Evolutionary conservation across 2,797 vertebrate species (phyloP).

Genomic region (Neosilurus mollespiculum): DNA sequence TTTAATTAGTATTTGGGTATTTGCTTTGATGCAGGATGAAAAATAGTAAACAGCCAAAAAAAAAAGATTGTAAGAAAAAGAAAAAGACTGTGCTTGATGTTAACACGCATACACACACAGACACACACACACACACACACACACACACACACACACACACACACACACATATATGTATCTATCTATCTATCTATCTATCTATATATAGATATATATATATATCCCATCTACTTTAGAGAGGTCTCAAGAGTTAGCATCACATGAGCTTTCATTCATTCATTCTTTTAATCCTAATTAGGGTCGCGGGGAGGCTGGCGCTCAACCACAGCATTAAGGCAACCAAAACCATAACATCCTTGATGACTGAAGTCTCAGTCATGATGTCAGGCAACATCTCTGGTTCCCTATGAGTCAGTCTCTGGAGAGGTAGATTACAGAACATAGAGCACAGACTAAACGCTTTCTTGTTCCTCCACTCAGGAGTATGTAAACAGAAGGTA

Average conservation of each 20-base stretch:
- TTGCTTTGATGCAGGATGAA: background rate
- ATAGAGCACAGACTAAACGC: slow-evolving; percentile 38
- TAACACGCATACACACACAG: too few relatives aligned
- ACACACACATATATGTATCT: too few relatives aligned
- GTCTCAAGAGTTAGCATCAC: too few relatives aligned
- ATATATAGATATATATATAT: too few relatives aligned
- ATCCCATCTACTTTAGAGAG: too few relatives aligned
- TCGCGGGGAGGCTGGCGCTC: too few relatives aligned
- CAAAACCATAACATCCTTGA: background rate
- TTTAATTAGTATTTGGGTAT: background rate
- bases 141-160: too few relatives aligned
- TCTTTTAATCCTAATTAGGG: too few relatives aligned
- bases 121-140: too few relatives aligned
- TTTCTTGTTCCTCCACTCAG: slow-evolving; percentile 44
- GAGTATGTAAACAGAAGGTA: slow-evolving; percentile 50
- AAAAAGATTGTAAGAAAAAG: background rate
- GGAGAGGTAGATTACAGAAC: slow-evolving; percentile 36
- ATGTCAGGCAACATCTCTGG: slow-evolving; percentile 5
- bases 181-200: too few relatives aligned
- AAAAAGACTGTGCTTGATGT: background rate
- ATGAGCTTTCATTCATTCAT: too few relatives aligned
- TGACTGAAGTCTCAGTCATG: background rate
- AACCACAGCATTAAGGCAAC: background rate
- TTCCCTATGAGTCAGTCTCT: slow-evolving; percentile 19
- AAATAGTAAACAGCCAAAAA: background rate